Evolutionary conservation across 2,797 vertebrate species (phyloP).

Genomic region (Choloepus didactylus): DNA sequence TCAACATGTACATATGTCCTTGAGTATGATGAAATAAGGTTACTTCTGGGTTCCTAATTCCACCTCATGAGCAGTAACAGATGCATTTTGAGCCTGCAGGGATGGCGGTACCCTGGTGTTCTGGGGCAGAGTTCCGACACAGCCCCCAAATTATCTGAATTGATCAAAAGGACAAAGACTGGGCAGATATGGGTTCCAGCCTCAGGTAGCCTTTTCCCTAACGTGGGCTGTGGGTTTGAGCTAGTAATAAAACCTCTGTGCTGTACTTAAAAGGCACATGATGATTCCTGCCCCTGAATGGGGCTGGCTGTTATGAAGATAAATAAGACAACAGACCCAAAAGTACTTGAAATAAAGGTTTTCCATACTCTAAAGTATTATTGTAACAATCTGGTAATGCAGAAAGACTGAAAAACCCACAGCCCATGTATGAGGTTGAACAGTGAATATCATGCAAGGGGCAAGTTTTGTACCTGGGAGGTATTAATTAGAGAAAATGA

Average conservation of each 20-base stretch:
- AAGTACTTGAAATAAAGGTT: background rate
- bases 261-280: background rate
- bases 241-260: background rate
- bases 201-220: background rate
- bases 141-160: background rate
- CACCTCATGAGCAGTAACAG: background rate
- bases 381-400: background rate
- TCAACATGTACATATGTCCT: background rate
- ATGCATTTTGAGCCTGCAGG: background rate
- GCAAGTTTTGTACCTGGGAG: background rate
- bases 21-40: background rate
- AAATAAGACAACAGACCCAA: background rate
- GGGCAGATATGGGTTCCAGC: background rate
- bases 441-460: background rate
- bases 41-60: background rate
- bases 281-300: background rate
- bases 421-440: background rate
- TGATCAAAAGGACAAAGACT: background rate
- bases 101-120: background rate
- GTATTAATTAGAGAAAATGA: constrained; percentile 68
- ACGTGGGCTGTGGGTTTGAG: background rate
- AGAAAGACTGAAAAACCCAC: constrained; percentile 6
- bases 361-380: background rate
- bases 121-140: background rate
- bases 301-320: background rate